Evolutionary conservation across 2,113 vertebrate genomes (phyloP), one percentile per base, ranked within the genome.

Genomic region (Python bivittatus): DNA sequence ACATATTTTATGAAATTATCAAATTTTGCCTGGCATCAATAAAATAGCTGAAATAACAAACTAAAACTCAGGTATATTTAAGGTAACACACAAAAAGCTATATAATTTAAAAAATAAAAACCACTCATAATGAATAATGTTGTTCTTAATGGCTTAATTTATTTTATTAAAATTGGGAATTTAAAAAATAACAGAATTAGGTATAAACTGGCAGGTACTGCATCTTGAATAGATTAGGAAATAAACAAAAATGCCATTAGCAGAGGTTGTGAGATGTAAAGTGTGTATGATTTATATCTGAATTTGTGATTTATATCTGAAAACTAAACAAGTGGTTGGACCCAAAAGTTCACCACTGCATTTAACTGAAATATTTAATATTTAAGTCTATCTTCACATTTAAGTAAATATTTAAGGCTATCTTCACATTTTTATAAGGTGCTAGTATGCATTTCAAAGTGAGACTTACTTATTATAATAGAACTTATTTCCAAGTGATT

Each of bases 331-430:
- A 11, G 1, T 1, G 1, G 84, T 20, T 6, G 33, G 33, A 44
- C 27, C 48, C 44, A n/a, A 15, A 38, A 4, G 17, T n/a, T 17
- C 61, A 88, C 1, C 27, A 22, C 85, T 86, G 17, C 0, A 29
- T 17, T 42, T 86, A 57, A 27, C 0, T 38, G 6, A 90, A 57
- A 48, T 1, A 84, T n/a, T 84, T 89, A 38, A 72, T 60, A 72
- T 5, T 0, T 2, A 84, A 53, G 29, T 9, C 25, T 38, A 7
- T 1, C 0, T 13, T 0, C 29, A 38, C 0, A 0, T 1, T 6
- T 22, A n/a, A n/a, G n/a, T n/a, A n/a, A 68, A 72, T 60, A 72
- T 5, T 0, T 2, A 84, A 53, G 29, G 6, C 25, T 38, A 7
- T 1, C 0, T 13, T 0, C 29, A 38, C 0, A 0, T 1, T 6